A percentile compares a stretch with the other conserved stretches of the same genome.
Evolutionary conservation across 1,140 invertebrate genomes (phyloP).

Genomic region (Drosophila kurseongensis): DNA sequence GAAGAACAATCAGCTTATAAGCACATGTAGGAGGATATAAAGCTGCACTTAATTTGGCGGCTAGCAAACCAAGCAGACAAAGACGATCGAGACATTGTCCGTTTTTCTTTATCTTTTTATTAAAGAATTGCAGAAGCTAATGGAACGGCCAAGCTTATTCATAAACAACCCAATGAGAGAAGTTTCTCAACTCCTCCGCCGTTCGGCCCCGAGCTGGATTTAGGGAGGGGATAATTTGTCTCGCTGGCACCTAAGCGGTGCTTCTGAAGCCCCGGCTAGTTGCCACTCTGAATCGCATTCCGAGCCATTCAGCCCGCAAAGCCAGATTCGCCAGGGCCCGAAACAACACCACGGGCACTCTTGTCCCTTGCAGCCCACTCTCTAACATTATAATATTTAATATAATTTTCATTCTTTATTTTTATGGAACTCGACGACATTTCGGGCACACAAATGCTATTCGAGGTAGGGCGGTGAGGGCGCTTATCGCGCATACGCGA

Average conservation of each 20-base stretch:
- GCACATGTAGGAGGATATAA: too few relatives aligned
- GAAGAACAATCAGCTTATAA: too few relatives aligned
- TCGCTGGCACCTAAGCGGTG: conserved; percentile 2
- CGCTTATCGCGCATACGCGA: conserved; percentile 79
- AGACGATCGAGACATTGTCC: too few relatives aligned
- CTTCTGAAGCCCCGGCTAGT: conserved; percentile 1
- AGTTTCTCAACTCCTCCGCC: too few relatives aligned
- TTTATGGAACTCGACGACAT: conserved; percentile 80
- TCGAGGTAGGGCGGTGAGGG: conserved; percentile 13
- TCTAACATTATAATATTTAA: conserved; percentile 73
- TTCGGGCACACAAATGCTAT: conserved; percentile 57
- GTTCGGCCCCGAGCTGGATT: not conserved
- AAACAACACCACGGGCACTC: not conserved
- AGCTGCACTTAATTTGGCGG: too few relatives aligned
- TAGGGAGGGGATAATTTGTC: conserved; percentile 24
- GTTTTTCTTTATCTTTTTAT: too few relatives aligned
- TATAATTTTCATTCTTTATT: conserved; percentile 80
- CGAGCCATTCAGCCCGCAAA: not conserved
- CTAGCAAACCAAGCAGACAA: too few relatives aligned
- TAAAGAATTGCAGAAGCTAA: too few relatives aligned
- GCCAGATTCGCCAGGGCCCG: too few relatives aligned
- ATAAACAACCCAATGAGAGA: too few relatives aligned
- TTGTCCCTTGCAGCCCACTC: not conserved
- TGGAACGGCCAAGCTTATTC: too few relatives aligned
- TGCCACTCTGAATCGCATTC: conserved; percentile 2